Evolutionary conservation across 2,113 vertebrate species (phyloP).

Genomic region (Heterocephalus glaber): DNA sequence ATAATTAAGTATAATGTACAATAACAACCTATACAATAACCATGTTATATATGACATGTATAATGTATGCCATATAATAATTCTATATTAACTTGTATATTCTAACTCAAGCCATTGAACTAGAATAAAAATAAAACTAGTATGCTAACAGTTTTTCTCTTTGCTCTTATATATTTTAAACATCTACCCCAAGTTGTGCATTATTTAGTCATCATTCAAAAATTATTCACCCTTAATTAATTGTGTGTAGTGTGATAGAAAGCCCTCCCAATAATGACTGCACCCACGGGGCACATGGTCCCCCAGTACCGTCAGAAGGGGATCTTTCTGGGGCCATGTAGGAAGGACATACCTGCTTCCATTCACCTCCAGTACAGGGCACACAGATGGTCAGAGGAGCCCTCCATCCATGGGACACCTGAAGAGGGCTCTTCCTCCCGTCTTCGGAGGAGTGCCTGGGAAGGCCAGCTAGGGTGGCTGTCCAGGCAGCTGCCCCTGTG

Average conservation of each 20-base stretch:
- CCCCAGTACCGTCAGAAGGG: background rate
- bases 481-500: constrained; percentile 57
- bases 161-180: background rate
- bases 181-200: background rate
- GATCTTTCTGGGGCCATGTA: background rate
- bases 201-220: background rate
- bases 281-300: background rate
- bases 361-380: constrained; percentile 83
- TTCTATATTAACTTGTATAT: background rate
- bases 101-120: background rate
- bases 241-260: no score
- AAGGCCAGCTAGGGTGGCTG: fast-evolving
- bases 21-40: background rate
- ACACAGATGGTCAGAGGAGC: constrained; percentile 77
- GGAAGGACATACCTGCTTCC: constrained; percentile 87
- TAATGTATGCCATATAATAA: background rate
- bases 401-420: constrained; percentile 80
- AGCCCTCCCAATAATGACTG: background rate
- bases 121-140: constrained; percentile 18
- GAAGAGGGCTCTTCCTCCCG: constrained; percentile 84
- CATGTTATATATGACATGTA: background rate
- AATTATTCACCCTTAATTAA: background rate
- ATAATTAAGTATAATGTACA: background rate
- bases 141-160: background rate
- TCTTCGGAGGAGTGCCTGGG: background rate